Percentiles rank a stretch among this genome's conserved stretches.
phyloP scores from a whole-genome alignment of 1,140 invertebrate genomes.

The Drosophila ficusphila region DNA sequence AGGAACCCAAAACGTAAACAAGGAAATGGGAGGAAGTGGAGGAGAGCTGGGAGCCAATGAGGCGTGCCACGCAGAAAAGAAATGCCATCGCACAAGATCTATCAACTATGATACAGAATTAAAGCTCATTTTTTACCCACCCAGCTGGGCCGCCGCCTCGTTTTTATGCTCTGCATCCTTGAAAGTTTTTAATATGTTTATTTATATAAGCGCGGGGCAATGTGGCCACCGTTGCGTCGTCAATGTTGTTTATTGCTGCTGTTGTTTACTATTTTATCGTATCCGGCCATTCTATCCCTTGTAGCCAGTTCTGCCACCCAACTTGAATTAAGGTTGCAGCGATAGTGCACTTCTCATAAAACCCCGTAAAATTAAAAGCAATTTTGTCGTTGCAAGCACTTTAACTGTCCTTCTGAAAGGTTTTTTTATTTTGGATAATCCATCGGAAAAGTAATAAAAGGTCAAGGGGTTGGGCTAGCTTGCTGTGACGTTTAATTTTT shows the following conservation, averaged over 20 bases:
- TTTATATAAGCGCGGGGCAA: slow-evolving; percentile 59
- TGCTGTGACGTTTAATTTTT: background rate
- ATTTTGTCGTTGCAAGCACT: slow-evolving; percentile 61
- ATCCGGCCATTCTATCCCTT: background rate
- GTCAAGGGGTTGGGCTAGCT: background rate
- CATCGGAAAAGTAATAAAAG: slow-evolving; percentile 5
- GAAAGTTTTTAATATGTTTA: slow-evolving; percentile 78
- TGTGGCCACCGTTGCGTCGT: slow-evolving; percentile 32
- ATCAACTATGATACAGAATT: slow-evolving; percentile 10
- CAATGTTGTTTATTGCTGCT: slow-evolving; percentile 48
- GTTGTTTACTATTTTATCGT: slow-evolving; percentile 6
- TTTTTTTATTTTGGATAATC: slow-evolving; percentile 3
- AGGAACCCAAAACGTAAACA: slow-evolving; percentile 55
- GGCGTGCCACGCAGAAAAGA: slow-evolving; percentile 14
- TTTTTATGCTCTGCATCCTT: slow-evolving; percentile 64
- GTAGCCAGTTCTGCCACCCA: background rate
- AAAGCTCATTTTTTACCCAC: slow-evolving; percentile 18
- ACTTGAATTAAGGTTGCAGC: slow-evolving; percentile 21
- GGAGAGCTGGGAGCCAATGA: slow-evolving; percentile 28
- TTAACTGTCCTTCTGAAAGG: slow-evolving; percentile 45
- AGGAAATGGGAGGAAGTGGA: slow-evolving; percentile 2
- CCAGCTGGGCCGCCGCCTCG: background rate
- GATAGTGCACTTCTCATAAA: slow-evolving; percentile 65
- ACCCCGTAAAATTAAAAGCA: slow-evolving; percentile 76
- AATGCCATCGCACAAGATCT: slow-evolving; percentile 18